Evolutionary conservation across 2,797 vertebrate species (phyloP), one percentile per base, ranked within the genome.

Genomic region (Cetoscarus ocellatus): DNA sequence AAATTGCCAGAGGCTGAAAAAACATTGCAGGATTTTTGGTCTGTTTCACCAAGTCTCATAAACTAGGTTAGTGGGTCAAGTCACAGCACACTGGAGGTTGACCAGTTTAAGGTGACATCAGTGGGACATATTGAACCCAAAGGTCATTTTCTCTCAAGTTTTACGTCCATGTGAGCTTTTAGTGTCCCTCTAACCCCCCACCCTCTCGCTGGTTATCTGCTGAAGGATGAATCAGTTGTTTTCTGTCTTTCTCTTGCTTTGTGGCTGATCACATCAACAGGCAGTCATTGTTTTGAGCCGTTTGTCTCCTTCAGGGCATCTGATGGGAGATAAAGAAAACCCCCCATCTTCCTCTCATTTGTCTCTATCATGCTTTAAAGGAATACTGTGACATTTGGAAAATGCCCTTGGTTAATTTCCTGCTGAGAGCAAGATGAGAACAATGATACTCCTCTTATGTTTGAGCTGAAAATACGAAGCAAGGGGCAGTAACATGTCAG

Each of bases 231-330:
- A 68, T 57, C 50, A 45, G 64, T 51, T 8, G 5, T 84, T 70
- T 65, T 88, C 69, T 75, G 61, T 84, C 81, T 84, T 62, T 75
- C 74, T 70, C 67, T 60, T 64, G 52, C 70, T 79, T 77, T 72
- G 64, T 69, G 61, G 53, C 75, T 66, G 76, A 88, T 82, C 70
- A 45, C 56, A 82, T 90, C 83, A 93, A 92, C 80, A 91, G 84
- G 51, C 80, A 38, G 79, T 77, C 75, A 89, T 93, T 95, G 91
- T 92, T 88, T 87, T 67, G 80, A 64, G 72, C 60, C 47, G 38
- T 65, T 68, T n/a, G 66, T 80, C 67, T 67, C 69, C 85, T 84
- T 73, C 60, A 58, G 85, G 85, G 78, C 84, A 74, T 88, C 68
- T 83, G 71, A 86, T n/a, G 57, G 43, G 13, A 42, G 50, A 73